Evolutionary conservation across 2,888 invertebrate genomes (phyloP).

Genomic region (Cephus pygmeus): DNA sequence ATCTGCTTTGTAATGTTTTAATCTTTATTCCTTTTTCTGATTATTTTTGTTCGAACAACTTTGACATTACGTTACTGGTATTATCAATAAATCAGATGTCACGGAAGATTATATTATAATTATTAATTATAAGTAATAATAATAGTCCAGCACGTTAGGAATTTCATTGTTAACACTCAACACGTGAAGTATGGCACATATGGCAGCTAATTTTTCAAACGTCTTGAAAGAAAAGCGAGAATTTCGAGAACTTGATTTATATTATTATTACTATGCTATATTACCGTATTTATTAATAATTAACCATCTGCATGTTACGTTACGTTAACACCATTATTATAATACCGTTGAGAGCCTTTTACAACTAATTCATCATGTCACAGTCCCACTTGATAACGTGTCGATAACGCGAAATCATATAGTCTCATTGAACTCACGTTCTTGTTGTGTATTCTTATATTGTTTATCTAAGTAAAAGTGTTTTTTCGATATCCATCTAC

Average conservation of each 20-base stretch:
- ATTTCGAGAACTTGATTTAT: not conserved
- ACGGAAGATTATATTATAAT: not conserved
- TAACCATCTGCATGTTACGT: not conserved
- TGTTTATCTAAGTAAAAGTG: slow-evolving; percentile 25
- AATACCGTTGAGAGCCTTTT: not conserved
- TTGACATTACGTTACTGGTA: not conserved
- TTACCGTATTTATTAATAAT: not conserved
- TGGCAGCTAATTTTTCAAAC: not conserved
- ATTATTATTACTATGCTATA: not conserved
- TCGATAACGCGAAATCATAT: not conserved
- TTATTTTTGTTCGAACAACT: not conserved
- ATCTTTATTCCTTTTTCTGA: not conserved
- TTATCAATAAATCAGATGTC: not conserved
- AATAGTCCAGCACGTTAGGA: not conserved
- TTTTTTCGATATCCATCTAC: not conserved
- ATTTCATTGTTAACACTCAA: not conserved
- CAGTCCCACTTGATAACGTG: not conserved
- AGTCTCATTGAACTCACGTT: not conserved
- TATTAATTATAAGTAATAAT: not conserved
- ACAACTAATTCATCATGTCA: not conserved
- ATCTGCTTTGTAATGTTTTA: not conserved
- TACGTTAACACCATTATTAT: no score
- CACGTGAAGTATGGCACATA: not conserved
- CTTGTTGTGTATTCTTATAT: slow-evolving; percentile 26
- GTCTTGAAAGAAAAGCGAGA: not conserved